Base-by-base conservation (phyloP, 2,888 invertebrate genomes). In the Ichneumon xanthorius region DNA sequence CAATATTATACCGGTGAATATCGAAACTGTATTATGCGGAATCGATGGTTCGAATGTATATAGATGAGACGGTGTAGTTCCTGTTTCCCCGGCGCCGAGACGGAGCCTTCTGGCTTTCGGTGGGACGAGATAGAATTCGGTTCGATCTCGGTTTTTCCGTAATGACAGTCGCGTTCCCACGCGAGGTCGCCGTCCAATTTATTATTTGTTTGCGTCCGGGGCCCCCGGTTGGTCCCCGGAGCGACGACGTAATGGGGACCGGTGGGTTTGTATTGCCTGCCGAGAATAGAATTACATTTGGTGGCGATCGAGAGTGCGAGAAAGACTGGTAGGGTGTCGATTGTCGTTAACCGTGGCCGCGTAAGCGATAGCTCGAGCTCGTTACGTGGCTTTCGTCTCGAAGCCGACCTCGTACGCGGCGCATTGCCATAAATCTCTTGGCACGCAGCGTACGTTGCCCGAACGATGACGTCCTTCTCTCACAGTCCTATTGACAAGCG, bases 391-490 rank as follows among this genome's bases (percentile, higher is more conserved):
- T 76, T 75, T 82, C 70, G 82, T 82, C 72, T 33, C 30, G 45
- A 45, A 40, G 33, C n/a, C 71, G 26, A 72, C 9, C 63, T 45
- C 22, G 55, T 30, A 72, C 71, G 30, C 68, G 61, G 53, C 55
- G 67, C 77, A 40, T 84, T 80, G 86, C 85, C 83, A 88, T 88
- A 88, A 88, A 87, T 88, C 86, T 87, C 67, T 45, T 63, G 76
- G 72, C 75, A 55, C 55, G 37, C 50, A 65, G 77, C 67, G 45
- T n/a, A 30, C n/a, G 61, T 37, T 9, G 63, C 48, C 55, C 6
- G 48, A 19, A 65, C 65, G 37, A 45, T 11, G 61, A 63, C 61
- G 33, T 63, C 16, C 14, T 6, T 33, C 53, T 6, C 33, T 33
- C 33, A 5, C 33, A 14, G 61, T 26, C 61, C 61, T n/a, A 63